phyloP scores from a whole-genome alignment of 2,888 invertebrate genomes.

The Limnephilus lunatus region DNA sequence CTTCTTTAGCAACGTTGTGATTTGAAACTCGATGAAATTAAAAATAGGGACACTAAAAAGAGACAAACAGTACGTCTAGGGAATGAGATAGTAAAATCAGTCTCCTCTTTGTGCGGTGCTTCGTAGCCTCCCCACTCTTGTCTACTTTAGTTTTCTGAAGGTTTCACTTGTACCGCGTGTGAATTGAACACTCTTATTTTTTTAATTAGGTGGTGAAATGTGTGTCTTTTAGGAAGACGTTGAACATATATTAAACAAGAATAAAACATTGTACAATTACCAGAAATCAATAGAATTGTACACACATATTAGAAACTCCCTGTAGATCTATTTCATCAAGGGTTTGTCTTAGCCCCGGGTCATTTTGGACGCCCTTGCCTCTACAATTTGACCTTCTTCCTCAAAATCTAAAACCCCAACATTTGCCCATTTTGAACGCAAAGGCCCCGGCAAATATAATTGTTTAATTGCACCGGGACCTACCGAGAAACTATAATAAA shows the following conservation, averaged over 20 bases:
- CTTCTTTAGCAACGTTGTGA: no score
- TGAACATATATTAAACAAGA: background rate
- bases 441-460: slow-evolving; percentile 2
- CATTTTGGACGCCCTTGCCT: background rate
- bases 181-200: no score
- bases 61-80: no score
- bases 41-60: no score
- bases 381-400: background rate
- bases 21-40: no score
- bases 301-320: background rate
- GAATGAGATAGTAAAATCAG: no score
- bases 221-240: no score
- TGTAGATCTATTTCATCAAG: background rate
- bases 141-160: no score
- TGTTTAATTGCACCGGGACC: background rate
- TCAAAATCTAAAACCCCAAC: background rate
- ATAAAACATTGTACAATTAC: background rate
- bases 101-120: no score
- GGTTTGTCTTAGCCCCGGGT: background rate
- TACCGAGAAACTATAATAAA: background rate
- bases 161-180: no score
- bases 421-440: background rate
- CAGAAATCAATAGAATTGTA: background rate
- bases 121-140: no score
- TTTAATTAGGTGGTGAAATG: no score